Base-by-base conservation (phyloP, 2,113 vertebrate genomes). In the Petromus typicus region DNA sequence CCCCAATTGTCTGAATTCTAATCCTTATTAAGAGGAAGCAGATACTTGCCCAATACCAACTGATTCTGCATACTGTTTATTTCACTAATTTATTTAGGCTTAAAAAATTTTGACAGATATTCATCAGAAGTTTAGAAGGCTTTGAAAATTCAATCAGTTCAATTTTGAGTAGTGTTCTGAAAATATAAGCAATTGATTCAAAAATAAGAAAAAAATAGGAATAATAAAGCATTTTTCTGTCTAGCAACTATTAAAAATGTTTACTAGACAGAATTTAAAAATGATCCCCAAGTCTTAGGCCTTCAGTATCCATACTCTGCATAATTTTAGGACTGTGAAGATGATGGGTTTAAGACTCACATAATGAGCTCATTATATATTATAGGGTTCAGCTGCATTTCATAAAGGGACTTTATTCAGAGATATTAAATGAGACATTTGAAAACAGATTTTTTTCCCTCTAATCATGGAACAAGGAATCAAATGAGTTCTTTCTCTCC, bases 121-220 rank as follows among this genome's bases (percentile, higher is more conserved):
- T 82, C 90, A 37, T 86, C 34, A 83, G 23, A 51, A 4, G 13
- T 45, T 90, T 71, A 89, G 14, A 73, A 75, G 11, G 1, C 56
- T 97, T 93, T 89, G 82, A 80, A 93, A 56, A 61, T 32, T 81
- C 66, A 89, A 63, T 40, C 17, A 25, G 11, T 63, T 76, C 48
- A 25, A 64, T 76, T 79, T 43, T 78, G 56, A 11, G n/a, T 14
- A 82, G 37, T 30, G 5, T 57, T 97, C 90, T 90, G 22, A 27
- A 88, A 69, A 86, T 56, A 67, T 37, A 90, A 91, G 30, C 0
- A 34, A 8, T 13, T 84, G 64, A 90, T 45, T 86, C 2, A 87
- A 86, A 95, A 89, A 78, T 85, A 63, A 85, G 18, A 86, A 34
- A 23, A 25, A 87, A 78, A 51, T n/a, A n/a, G 16, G 7, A 54